Evolutionary conservation across 2,113 vertebrate species (phyloP), one percentile per base, ranked within the genome.

Genomic region (Ondatra zibethicus): DNA sequence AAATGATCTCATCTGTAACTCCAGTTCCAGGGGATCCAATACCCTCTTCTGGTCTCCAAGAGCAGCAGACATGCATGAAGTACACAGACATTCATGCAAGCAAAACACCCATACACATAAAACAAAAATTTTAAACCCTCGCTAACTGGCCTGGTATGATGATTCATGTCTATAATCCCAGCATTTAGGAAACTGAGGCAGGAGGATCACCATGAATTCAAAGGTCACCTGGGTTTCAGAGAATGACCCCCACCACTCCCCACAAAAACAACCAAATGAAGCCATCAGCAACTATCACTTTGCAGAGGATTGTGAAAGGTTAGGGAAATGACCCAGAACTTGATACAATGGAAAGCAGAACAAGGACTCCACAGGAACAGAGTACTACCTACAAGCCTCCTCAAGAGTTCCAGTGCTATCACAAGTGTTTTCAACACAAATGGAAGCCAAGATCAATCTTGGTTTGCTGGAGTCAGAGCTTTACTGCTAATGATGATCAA

Each of bases 221-320:
- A 75, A 55, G 52, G 33, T 70, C 9, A 29, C 29, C 16, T 75
- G 52, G 29, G n/a, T 73, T 75, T 55, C 36, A 75, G 25, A 89
- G 27, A 39, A 21, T 58, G n/a, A 39, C 27, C 25, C 25, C 50
- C 42, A 25, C 7, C 12, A 1, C 14, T 31, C 27, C 39, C 14
- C 82, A 29, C 81, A 42, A 63, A 63, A 68, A 68, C 31, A 68
- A 70, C 3, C 1, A 73, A 88, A 72, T 47, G 21, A 73, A 75
- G 92, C 91, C 93, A 88, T 42, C 94, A 82, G 66, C 82, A 96
- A 92, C 93, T 93, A 55, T 80, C 84, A 76, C 3, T 97, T 81
- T n/a, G 0, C 63, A 77, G 11, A 94, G 75, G 80, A 42, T 78
- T 80, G 92, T 96, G 75, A 95, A 92, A 94, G 45, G 25, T 82